Percentiles rank a stretch among this genome's conserved stretches.
These are phyloP conservation scores for Holacanthella duospinosa DNA, from an alignment of 2,888 invertebrate species.

Conservation along the genomic window DNA sequence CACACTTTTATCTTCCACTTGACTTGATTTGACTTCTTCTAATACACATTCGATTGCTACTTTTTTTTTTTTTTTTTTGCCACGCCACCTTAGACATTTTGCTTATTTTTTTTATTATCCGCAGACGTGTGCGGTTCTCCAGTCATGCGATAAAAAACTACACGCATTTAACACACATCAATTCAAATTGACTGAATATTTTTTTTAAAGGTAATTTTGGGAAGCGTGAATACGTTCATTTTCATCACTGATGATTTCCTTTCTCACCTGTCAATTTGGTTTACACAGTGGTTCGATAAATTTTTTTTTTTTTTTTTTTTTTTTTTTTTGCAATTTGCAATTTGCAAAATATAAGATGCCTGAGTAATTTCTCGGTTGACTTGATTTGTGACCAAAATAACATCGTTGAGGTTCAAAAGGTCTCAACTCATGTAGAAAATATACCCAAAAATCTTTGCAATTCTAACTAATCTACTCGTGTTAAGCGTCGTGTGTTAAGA, in stretches of 20 bases:
- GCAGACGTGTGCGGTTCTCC: conserved; percentile 1
- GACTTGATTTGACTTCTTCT: background rate
- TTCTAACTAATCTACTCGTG: too few relatives aligned
- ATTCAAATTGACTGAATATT: too few relatives aligned
- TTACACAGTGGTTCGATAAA: too few relatives aligned
- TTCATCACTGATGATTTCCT: too few relatives aligned
- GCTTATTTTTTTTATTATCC: background rate
- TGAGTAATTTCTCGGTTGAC: background rate
- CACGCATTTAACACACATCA: conserved; percentile 6
- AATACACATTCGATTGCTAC: background rate
- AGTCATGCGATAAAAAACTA: conserved; percentile 7
- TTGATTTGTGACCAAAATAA: background rate
- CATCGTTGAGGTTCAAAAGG: conserved; percentile 6
- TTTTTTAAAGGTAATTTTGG: too few relatives aligned
- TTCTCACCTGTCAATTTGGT: too few relatives aligned
- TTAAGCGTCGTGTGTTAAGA: too few relatives aligned
- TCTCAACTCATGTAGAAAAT: conserved; percentile 8
- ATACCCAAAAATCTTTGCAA: background rate
- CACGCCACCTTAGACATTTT: conserved; percentile 7
- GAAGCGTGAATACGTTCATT: too few relatives aligned
- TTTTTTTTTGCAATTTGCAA: too few relatives aligned
- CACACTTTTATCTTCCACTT: conserved; percentile 2
- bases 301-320: too few relatives aligned
- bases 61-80: too few relatives aligned
- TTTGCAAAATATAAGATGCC: too few relatives aligned